Evolutionary conservation across 2,797 vertebrate species (phyloP).

Genomic region (Clarias pachynema): DNA sequence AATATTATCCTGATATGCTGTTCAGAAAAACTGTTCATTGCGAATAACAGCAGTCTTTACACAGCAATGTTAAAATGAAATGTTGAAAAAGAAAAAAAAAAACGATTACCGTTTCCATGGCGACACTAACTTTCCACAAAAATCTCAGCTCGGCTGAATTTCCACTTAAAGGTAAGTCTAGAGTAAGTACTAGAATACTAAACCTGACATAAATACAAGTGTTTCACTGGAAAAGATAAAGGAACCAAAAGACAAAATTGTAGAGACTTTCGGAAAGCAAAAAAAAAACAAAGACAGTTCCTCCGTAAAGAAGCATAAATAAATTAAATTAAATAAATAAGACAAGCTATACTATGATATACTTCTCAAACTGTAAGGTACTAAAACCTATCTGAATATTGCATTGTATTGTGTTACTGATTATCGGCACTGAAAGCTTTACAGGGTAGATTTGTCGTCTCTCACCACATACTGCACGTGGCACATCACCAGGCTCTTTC

Average conservation of each 20-base stretch:
- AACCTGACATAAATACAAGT: background rate
- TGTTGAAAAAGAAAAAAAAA: background rate
- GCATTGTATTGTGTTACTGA: background rate
- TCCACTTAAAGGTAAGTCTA: background rate
- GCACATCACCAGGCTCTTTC: background rate
- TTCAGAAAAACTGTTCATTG: background rate
- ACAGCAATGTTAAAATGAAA: background rate
- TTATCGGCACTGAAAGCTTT: background rate
- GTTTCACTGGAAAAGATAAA: background rate
- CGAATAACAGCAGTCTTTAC: background rate
- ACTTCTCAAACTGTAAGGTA: background rate
- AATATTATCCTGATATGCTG: background rate
- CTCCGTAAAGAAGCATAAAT: slow-evolving; percentile 2
- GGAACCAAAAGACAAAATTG: background rate
- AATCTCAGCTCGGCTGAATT: background rate
- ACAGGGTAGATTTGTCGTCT: background rate
- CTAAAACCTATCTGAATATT: background rate
- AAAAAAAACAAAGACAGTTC: background rate
- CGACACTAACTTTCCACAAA: background rate
- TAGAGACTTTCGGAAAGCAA: background rate
- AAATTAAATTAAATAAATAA: slow-evolving; percentile 24
- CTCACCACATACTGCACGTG: background rate
- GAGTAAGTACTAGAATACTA: background rate
- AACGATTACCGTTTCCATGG: background rate
- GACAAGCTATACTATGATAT: background rate